Base-by-base conservation (phyloP, 2,113 vertebrate genomes). In the Ailuropoda melanoleuca region DNA sequence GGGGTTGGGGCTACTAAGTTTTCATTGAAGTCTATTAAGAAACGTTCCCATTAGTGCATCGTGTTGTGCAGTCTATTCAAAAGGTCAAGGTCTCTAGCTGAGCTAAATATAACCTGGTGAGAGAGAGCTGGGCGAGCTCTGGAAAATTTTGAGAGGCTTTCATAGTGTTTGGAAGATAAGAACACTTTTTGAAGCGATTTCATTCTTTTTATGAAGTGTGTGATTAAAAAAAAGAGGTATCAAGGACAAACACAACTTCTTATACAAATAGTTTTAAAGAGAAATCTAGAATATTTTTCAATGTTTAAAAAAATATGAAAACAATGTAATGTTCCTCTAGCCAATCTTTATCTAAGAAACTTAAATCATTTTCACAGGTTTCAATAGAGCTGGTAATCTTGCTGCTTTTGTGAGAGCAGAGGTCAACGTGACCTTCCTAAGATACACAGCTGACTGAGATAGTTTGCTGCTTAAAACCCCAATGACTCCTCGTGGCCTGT, bases 31-130 rank as follows among this genome's bases (percentile, higher is more conserved):
- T 96, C 84, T 97, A 96, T 93, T 96, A 97, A 96, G 97, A 88
- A 97, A 90, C 56, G 48, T 84, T 97, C 84, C 0, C 17, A 96
- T 97, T 96, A 96, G 78, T 66, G 74, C 46, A 90, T 92, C 23
- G 1, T 90, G 60, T 81, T 77, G 4, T 88, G 85, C 84, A 93
- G 83, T 92, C 70, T 97, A 78, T 92, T 86, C 87, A 96, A 96
- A 98, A 98, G 97, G 97, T 97, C 97, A 98, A 97, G 89, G 90
- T 96, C 97, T 97, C 95, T 39, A 92, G 95, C 87, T 94, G 94
- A 97, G 92, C 96, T 98, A 98, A 98, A 98, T 97, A 97, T 98
- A 98, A 86, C 84, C 39, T 34, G 31, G 75, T 58, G 92, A n/a
- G 95, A 95, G 86, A 78, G 26, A 90, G 60, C 87, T 93, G 43